Evolutionary conservation across 2,797 vertebrate species (phyloP), one percentile per base, ranked within the genome.

Genomic region (Toxotes lorentzi): DNA sequence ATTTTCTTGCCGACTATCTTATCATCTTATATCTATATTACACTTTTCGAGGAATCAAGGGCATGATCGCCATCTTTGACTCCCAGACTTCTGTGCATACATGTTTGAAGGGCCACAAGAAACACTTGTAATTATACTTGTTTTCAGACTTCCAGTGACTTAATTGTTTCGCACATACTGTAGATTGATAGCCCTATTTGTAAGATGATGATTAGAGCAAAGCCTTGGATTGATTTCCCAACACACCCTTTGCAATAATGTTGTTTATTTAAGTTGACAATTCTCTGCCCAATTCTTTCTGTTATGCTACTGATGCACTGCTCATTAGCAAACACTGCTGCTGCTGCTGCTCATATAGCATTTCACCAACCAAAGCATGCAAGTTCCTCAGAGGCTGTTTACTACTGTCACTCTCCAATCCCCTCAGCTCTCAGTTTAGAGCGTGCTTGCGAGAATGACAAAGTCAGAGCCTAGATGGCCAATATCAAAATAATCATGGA

Each of bases 261-360:
- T 74, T 77, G 76, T 81, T 81, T 81, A 61, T 60, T 76, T 70
- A 72, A 69, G 74, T 62, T 34, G 81, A 72, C 48, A 81, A 60
- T 51, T 32, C 45, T 65, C 35, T 50, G 38, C 7, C 61, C 16
- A 61, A 21, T 57, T 73, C 40, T 53, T 50, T 19, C 38, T 48
- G 23, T 41, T 16, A 32, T 51, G 62, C 47, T 27, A 62, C 67
- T 50, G 66, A 64, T 65, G 65, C 70, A 21, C 48, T 7, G 64
- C 64, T 75, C 66, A 76, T 78, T 76, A 79, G 59, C 51, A 67
- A 63, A 60, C 73, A 5, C 63, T 73, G 35, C 56, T 51, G 48
- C 35, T 23, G 60, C 61, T 24, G 21, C 45, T 74, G 48, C 68
- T 84, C 77, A 48, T 40, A 23, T 34, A 59, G 32, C 50, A 43